Conservation (phyloP, 2,797 vertebrate genomes). For the Epinephelus malabaricus region DNA sequence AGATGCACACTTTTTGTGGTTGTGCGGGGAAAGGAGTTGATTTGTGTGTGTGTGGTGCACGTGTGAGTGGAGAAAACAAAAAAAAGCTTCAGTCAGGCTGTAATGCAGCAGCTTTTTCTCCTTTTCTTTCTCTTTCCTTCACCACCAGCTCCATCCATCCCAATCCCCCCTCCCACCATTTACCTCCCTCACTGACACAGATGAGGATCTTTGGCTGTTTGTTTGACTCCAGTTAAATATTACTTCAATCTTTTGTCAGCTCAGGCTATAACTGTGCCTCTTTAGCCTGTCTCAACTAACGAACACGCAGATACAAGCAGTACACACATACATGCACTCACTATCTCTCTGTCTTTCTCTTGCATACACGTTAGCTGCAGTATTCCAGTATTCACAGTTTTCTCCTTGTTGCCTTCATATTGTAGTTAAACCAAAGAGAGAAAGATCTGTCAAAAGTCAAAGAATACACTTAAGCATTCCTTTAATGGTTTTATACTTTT, state of each 20-base stretch:
- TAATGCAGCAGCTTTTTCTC: constrained; percentile 35
- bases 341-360: not conserved
- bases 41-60: constrained; percentile 13
- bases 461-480: not conserved
- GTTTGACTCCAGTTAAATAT: constrained; percentile 75
- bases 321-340: constrained; percentile 11
- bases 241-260: constrained; percentile 73
- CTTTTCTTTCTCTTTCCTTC: constrained; percentile 1
- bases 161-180: constrained; percentile 5
- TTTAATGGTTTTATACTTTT: not conserved
- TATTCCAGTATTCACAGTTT: not conserved
- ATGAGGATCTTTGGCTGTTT: constrained; percentile 50
- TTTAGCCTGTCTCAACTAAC: constrained; percentile 60
- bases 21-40: constrained; percentile 31
- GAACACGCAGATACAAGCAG: constrained; percentile 65
- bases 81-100: constrained; percentile 35
- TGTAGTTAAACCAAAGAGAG: not conserved
- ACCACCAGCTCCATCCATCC: not conserved
- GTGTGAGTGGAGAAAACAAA: constrained; percentile 12
- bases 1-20: constrained; percentile 61
- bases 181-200: constrained; percentile 64
- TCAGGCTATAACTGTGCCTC: constrained; percentile 61
- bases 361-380: not conserved
- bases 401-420: not conserved
- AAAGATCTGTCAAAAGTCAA: not conserved